phyloP scores from a whole-genome alignment of 2,797 vertebrate species.

The Apogon hyalosoma region DNA sequence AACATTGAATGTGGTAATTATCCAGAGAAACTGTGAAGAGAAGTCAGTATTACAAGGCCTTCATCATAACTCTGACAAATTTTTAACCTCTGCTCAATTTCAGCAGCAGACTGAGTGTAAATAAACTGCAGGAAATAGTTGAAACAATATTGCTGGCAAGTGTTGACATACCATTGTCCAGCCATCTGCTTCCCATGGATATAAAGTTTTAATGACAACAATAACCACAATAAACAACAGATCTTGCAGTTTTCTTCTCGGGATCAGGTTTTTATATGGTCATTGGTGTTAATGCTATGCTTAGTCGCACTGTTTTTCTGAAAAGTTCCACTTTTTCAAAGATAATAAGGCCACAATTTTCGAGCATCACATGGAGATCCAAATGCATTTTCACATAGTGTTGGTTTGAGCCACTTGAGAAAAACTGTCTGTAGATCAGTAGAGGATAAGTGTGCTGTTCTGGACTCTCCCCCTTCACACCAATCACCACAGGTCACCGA shows the following conservation, averaged over 20 bases:
- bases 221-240: constrained; percentile 52
- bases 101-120: constrained; percentile 43
- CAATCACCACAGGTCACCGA: constrained; percentile 17
- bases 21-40: neutral
- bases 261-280: neutral
- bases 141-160: constrained; percentile 41
- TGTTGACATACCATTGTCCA: constrained; percentile 53
- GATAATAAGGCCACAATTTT: neutral
- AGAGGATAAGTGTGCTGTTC: constrained; percentile 13
- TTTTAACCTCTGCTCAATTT: constrained; percentile 35
- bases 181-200: constrained; percentile 53
- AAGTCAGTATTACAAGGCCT: neutral
- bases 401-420: neutral
- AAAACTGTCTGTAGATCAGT: constrained; percentile 23
- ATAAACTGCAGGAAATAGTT: constrained; percentile 63
- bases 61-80: constrained; percentile 23
- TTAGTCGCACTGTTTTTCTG: neutral
- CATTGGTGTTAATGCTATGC: too few species aligned
- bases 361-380: neutral
- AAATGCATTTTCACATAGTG: neutral
- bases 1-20: constrained; percentile 6
- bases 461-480: neutral
- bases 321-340: constrained; percentile 2
- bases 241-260: neutral
- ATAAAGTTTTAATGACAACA: constrained; percentile 53